Base-by-base conservation (phyloP, 1,140 invertebrate genomes). In the Caerostris extrusa region DNA sequence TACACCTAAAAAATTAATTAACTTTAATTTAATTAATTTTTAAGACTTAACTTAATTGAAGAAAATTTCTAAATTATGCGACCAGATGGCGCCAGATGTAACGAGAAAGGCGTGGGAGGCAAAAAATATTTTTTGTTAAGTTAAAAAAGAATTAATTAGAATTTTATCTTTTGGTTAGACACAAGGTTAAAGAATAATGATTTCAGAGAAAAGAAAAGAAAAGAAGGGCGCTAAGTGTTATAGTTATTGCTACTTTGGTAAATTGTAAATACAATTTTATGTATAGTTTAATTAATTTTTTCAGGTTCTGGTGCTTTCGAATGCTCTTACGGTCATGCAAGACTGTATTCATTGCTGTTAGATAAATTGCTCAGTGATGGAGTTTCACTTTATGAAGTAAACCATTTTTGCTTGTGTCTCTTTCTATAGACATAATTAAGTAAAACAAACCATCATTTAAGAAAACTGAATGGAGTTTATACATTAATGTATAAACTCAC, bases 341-440 rank as follows among this genome's bases (percentile, higher is more conserved):
- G 64, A 17, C 8, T 67, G 3, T 88, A 64, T 50, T 64, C 61
- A 4, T 17, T 88, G 19, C 55, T 88, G 50, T 53, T 88, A 88
- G 34, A 88, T 14, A 88, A 88, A 34, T 55, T 88, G 12, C 86
- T 88, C 5, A 67, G 60, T 64, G 86, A 88, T 53, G 86, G 86
- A 53, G 60, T 88, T 64, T 61, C 60, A 7, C 58, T 88, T 17
- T 88, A 88, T 67, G 34, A 88, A 34, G 86, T 88, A 88, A 34
- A 60, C 3, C 3, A 12, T n/a, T 67, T 67, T 14, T 67, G n/a
- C n/a, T 14, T 14, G n/a, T 3, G n/a, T 67, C n/a, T 67, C n/a
- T 67, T 12, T 67, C 12, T 67, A n/a, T 14, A 14, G 64, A 10
- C 6, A 14, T n/a, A n/a, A 67, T 67, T 67, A 67, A n/a, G 12